These are phyloP conservation scores for Nymphalis c-album DNA, from an alignment of 2,888 invertebrate genomes.

Conservation along the genomic window DNA sequence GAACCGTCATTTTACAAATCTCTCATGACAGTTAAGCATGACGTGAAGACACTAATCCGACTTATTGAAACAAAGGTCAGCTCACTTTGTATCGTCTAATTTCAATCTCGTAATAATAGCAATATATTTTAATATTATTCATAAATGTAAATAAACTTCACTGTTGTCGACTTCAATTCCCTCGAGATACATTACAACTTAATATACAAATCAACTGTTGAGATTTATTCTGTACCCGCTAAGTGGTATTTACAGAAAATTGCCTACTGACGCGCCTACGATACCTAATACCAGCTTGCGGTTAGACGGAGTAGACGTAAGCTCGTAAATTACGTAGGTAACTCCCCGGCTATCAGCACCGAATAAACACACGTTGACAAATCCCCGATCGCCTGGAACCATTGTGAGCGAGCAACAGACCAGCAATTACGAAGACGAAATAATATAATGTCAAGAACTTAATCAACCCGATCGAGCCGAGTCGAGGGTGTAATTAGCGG, in stretches of 20 bases:
- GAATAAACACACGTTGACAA: conserved; percentile 44
- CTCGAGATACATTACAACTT: conserved; percentile 13
- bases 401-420: conserved; percentile 32
- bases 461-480: conserved; percentile 62
- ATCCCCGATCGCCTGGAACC: conserved; percentile 54
- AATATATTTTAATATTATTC: neutral
- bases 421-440: conserved; percentile 55
- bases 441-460: conserved; percentile 67
- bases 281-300: conserved; percentile 18
- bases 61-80: no score
- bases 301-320: conserved; percentile 12
- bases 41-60: no score
- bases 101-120: no score
- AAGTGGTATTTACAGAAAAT: conserved; percentile 25
- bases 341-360: conserved; percentile 7
- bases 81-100: no score
- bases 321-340: conserved; percentile 19
- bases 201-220: conserved; percentile 12
- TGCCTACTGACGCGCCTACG: conserved; percentile 15
- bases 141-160: neutral
- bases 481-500: conserved; percentile 66
- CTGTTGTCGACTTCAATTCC: neutral
- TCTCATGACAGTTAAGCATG: no score
- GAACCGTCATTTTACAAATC: no score
- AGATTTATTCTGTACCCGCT: conserved; percentile 15